Conservation (phyloP, 53 echinoderm and acorn worm genomes). For the Patiria pectinifera region DNA sequence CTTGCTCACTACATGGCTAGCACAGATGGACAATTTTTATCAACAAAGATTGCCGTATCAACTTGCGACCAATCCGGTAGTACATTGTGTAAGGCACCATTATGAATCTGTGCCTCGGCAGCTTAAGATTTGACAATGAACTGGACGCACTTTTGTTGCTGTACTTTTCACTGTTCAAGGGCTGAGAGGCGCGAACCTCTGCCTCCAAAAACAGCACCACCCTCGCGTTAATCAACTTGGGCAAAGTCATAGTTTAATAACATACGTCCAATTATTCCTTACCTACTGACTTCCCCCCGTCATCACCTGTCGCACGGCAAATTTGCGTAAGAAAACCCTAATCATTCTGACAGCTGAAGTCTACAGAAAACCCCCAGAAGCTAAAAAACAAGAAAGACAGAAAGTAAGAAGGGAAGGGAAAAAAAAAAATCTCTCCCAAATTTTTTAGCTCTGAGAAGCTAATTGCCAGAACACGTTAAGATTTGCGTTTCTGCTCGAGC, state of each 20-base stretch:
- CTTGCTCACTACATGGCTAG: not conserved
- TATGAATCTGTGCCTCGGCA: not conserved
- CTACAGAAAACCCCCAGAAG: conserved; percentile 49
- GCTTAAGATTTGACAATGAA: conserved; percentile 5
- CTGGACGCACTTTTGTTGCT: conserved; percentile 19
- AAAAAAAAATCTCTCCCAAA: not conserved
- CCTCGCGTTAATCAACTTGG: conserved; percentile 43
- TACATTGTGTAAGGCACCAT: conserved; percentile 11
- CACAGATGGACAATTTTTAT: not conserved
- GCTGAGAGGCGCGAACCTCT: not conserved
- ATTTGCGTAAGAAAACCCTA: conserved; percentile 61
- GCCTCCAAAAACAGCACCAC: conserved; percentile 34
- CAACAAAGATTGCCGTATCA: not conserved
- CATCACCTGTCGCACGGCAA: conserved; percentile 58
- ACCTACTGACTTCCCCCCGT: conserved; percentile 34
- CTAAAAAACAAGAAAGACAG: not conserved
- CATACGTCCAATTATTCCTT: conserved; percentile 55
- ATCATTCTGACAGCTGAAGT: conserved; percentile 57
- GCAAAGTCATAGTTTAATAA: conserved; percentile 65
- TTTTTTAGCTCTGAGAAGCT: conserved; percentile 48
- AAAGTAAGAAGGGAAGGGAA: not conserved
- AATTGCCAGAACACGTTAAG: conserved; percentile 63
- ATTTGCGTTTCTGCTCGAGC: conserved; percentile 54
- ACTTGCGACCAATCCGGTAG: too few species aligned
- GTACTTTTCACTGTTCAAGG: conserved; percentile 26